Evolutionary conservation across 2,888 invertebrate genomes (phyloP).

Genomic region (Schrankia costaestrigalis): DNA sequence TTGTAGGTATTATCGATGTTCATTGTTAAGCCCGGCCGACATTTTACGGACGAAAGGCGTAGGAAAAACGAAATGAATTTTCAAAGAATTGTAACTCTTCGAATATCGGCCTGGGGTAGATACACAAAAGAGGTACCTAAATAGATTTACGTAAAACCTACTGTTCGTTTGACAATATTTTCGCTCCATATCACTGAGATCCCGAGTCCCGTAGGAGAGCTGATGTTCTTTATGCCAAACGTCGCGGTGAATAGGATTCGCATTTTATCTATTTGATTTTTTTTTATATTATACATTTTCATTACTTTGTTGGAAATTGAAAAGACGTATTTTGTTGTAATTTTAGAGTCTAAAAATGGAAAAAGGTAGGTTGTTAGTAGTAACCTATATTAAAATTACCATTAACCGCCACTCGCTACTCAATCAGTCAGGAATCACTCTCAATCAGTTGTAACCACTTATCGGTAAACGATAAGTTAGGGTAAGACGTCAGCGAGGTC

Average conservation of each 20-base stretch:
- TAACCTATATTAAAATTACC: too few species aligned
- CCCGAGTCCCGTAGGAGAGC: slow-evolving; percentile 3
- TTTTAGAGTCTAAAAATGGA: too few species aligned
- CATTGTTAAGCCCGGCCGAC: background rate
- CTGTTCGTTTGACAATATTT: slow-evolving; percentile 17
- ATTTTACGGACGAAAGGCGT: slow-evolving; percentile 1
- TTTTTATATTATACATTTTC: slow-evolving; percentile 4
- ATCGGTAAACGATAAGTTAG: too few species aligned
- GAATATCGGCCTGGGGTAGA: slow-evolving; percentile 4
- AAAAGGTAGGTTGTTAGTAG: too few species aligned
- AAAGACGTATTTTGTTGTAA: too few species aligned
- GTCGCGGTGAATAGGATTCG: slow-evolving; percentile 5
- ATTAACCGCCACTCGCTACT: too few species aligned
- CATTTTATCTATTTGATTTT: slow-evolving; percentile 5
- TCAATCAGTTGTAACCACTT: too few species aligned
- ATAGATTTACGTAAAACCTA: slow-evolving; percentile 20
- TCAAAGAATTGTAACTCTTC: slow-evolving; percentile 2
- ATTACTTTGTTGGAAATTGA: slow-evolving; percentile 1
- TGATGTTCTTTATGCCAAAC: slow-evolving; percentile 2
- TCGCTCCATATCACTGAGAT: slow-evolving; percentile 16
- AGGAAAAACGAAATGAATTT: slow-evolving; percentile 1
- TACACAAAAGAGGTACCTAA: slow-evolving; percentile 11
- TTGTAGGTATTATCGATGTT: too few species aligned
- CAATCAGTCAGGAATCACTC: too few species aligned
- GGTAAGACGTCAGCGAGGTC: too few species aligned